These are phyloP conservation scores for Limanda limanda DNA, from an alignment of 2,113 vertebrate genomes.

Conservation along the genomic window DNA sequence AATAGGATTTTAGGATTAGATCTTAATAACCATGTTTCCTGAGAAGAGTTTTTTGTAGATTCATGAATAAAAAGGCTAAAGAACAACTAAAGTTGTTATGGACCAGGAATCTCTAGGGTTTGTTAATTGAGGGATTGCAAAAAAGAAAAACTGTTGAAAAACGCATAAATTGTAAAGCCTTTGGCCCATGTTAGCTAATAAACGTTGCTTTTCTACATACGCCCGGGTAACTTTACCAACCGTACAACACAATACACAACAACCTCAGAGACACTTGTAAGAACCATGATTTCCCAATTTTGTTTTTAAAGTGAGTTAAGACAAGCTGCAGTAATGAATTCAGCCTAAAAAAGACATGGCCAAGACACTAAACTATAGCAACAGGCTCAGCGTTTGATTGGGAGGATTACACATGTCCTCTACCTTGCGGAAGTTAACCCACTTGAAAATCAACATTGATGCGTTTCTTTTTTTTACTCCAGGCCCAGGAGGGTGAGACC, in stretches of 20 bases:
- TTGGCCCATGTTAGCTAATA: not conserved
- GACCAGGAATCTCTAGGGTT: not conserved
- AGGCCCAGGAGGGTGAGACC: not conserved
- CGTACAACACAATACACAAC: not conserved
- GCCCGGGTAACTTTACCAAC: too few relatives aligned
- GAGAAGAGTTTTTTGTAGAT: not conserved
- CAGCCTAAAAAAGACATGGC: not conserved
- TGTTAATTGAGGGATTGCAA: not conserved
- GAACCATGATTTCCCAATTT: not conserved
- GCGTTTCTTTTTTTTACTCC: not conserved
- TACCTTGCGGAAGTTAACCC: not conserved
- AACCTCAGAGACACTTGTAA: not conserved
- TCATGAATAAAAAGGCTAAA: not conserved
- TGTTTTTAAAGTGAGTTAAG: too few relatives aligned
- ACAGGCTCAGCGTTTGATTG: not conserved
- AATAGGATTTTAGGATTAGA: conserved; percentile 39
- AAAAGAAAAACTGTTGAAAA: not conserved
- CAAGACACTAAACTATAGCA: not conserved
- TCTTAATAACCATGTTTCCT: conserved; percentile 20
- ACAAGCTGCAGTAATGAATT: not conserved
- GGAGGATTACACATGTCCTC: not conserved
- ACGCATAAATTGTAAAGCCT: not conserved
- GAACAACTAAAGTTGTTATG: not conserved
- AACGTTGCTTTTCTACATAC: too few relatives aligned
- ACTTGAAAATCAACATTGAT: not conserved